phyloP scores from a whole-genome alignment of 2,888 invertebrate species.

The Disparrhopalites patrizii region DNA sequence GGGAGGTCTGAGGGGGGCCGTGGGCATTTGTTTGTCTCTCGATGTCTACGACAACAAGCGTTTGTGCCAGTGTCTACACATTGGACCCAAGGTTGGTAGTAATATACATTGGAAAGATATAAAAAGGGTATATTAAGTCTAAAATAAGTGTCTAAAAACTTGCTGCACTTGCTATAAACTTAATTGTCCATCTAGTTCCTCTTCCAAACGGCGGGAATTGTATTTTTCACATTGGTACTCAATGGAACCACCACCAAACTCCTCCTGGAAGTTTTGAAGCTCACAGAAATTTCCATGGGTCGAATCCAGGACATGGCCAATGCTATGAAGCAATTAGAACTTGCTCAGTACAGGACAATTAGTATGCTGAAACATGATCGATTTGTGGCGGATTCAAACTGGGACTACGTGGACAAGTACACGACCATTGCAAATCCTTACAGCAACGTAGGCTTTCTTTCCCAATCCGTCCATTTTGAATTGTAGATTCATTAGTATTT shows the following conservation, averaged over 20 bases:
- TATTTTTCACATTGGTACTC: slow-evolving; percentile 58
- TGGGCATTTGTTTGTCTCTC: slow-evolving; percentile 60
- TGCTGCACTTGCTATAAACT: too few species aligned
- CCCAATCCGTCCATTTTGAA: background rate
- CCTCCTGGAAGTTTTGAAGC: slow-evolving; percentile 57
- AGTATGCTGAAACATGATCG: slow-evolving; percentile 62
- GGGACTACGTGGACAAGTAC: slow-evolving; percentile 58
- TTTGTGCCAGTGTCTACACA: slow-evolving; percentile 38
- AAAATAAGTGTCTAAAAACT: background rate
- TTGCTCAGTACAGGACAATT: slow-evolving; percentile 56
- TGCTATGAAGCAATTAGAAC: slow-evolving; percentile 56
- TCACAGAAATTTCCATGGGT: slow-evolving; percentile 56
- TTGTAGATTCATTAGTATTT: background rate
- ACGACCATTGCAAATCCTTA: slow-evolving; percentile 61
- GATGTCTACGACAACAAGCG: slow-evolving; percentile 56
- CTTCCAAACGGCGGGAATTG: slow-evolving; percentile 59
- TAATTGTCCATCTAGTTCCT: slow-evolving; percentile 52
- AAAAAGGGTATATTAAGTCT: background rate
- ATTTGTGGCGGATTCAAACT: slow-evolving; percentile 63
- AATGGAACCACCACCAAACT: slow-evolving; percentile 59
- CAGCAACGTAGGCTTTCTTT: slow-evolving; percentile 49
- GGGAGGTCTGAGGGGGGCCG: slow-evolving; percentile 58
- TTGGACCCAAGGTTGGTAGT: slow-evolving; percentile 40
- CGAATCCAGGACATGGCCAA: slow-evolving; percentile 60
- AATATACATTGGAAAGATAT: background rate